phyloP scores from a whole-genome alignment of 2,797 vertebrate species.

The Smutsia gigantea region DNA sequence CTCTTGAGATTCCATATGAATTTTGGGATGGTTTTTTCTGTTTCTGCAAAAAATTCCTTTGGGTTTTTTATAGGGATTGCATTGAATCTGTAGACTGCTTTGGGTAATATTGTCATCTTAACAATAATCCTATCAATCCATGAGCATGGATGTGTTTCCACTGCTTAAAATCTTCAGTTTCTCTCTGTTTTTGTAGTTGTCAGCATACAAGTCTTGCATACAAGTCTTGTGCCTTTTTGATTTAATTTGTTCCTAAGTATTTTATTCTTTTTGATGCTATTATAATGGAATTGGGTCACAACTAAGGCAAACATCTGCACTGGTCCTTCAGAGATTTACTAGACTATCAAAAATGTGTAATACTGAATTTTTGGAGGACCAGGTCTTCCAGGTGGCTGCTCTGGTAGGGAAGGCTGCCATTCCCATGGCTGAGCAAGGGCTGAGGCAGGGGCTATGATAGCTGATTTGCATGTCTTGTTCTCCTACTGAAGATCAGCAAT shows the following conservation, averaged over 20 bases:
- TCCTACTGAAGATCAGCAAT: background rate
- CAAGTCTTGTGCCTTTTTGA: too few relatives aligned
- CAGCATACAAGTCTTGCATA: background rate
- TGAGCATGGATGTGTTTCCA: background rate
- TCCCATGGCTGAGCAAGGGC: background rate
- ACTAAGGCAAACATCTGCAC: background rate
- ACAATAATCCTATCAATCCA: background rate
- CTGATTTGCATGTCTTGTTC: background rate
- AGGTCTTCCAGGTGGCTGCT: background rate
- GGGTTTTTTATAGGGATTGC: background rate
- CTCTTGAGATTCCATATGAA: background rate
- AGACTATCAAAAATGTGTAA: background rate
- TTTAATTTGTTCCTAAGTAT: too few relatives aligned
- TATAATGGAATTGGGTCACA: background rate
- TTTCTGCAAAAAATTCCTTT: background rate
- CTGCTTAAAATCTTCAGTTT: background rate
- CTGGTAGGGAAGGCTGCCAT: background rate
- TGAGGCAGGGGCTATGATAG: background rate
- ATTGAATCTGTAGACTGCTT: background rate
- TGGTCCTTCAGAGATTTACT: background rate
- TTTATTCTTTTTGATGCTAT: background rate
- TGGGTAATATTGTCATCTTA: background rate
- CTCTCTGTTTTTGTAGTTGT: background rate
- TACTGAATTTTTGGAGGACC: background rate
- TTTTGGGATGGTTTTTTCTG: background rate